Percentiles rank a stretch among this genome's conserved stretches.
Conservation (phyloP, 2,113 vertebrate species). For the Oryzias melastigma region DNA sequence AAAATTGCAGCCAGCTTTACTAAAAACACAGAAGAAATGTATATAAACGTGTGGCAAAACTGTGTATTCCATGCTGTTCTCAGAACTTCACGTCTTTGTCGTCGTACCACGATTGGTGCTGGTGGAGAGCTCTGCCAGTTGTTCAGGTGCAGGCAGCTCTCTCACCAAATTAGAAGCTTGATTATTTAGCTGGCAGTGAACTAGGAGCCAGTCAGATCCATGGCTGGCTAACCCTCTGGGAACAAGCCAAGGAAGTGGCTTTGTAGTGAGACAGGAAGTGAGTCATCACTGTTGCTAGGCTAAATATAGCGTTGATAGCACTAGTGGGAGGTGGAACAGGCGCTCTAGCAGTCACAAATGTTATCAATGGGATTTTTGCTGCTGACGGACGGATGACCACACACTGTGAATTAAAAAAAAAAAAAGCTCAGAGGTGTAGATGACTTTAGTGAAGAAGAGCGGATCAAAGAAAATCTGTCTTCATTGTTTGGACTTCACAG, state of each 20-base stretch:
- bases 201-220: slow-evolving; percentile 51
- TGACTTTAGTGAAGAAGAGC: slow-evolving; percentile 1
- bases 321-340: slow-evolving; percentile 34
- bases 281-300: slow-evolving; percentile 75
- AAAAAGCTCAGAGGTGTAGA: not conserved
- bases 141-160: slow-evolving; percentile 26
- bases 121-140: slow-evolving; percentile 14
- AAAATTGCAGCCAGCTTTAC: too few species aligned
- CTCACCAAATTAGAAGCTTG: slow-evolving; percentile 41
- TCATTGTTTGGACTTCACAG: not conserved
- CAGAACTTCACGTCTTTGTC: not conserved
- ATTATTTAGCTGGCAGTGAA: slow-evolving; percentile 32
- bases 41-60: too few species aligned
- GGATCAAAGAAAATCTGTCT: not conserved
- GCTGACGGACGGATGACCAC: slow-evolving; percentile 1
- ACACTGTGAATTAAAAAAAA: slow-evolving; percentile 4
- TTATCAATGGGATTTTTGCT: slow-evolving; percentile 54
- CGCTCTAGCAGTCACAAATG: slow-evolving; percentile 37
- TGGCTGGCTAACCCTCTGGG: slow-evolving; percentile 53
- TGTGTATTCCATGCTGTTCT: not conserved
- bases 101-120: not conserved
- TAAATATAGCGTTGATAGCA: slow-evolving; percentile 71
- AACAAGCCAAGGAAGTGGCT: slow-evolving; percentile 71
- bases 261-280: slow-evolving; percentile 75
- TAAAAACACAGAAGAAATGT: too few species aligned